These are phyloP conservation scores for Mamestra brassicae DNA, from an alignment of 2,888 invertebrate species.

Conservation along the genomic window DNA sequence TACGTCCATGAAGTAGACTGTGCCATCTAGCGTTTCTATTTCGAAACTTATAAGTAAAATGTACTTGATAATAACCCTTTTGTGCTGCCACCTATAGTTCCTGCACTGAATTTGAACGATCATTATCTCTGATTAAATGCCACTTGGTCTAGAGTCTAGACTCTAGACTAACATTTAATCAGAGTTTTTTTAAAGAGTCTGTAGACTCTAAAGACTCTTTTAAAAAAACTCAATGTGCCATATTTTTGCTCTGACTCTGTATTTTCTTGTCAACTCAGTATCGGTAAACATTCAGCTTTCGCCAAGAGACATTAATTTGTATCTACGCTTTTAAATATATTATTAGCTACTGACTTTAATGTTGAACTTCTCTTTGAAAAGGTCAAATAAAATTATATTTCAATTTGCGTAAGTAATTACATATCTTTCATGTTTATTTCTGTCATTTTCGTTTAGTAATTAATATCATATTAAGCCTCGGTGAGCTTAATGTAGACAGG, in stretches of 20 bases:
- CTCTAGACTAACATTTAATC: too few species aligned
- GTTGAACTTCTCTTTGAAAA: conserved; percentile 32
- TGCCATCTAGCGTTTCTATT: too few species aligned
- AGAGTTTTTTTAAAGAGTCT: too few species aligned
- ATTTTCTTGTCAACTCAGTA: conserved; percentile 29
- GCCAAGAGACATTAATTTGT: conserved; percentile 22
- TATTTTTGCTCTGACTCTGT: neutral
- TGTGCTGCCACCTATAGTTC: too few species aligned
- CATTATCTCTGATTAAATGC: too few species aligned
- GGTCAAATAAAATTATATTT: conserved; percentile 37
- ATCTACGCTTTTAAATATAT: conserved; percentile 23
- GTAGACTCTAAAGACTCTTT: too few species aligned
- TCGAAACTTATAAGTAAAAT: too few species aligned
- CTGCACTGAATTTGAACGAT: too few species aligned
- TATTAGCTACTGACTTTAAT: conserved; percentile 14
- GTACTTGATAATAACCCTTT: too few species aligned
- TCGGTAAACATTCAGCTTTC: neutral
- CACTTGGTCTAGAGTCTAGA: too few species aligned
- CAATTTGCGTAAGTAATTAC: conserved; percentile 43
- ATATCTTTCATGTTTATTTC: conserved; percentile 46
- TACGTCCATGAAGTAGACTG: too few species aligned
- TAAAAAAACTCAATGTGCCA: neutral
- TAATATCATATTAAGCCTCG: conserved; percentile 36
- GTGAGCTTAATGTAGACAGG: conserved; percentile 17
- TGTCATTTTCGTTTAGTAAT: conserved; percentile 40